Base-by-base conservation (phyloP, 2,113 vertebrate genomes). In the Suricata suricatta region DNA sequence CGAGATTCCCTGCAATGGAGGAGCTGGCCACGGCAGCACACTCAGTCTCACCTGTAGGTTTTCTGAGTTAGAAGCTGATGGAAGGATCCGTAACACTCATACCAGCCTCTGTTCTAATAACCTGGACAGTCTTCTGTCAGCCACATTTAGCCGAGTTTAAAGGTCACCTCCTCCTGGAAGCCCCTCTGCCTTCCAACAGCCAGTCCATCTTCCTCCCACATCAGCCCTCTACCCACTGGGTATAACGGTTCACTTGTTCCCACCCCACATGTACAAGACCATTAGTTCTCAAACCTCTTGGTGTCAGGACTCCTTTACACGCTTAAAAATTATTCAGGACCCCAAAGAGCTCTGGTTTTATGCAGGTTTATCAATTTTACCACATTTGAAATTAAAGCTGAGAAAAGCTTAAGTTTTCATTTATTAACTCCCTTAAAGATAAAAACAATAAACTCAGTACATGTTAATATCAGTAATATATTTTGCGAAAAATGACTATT, bases 401-500 rank as follows among this genome's bases (percentile, higher is more conserved):
- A 93, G 54, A 88, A 33, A 47, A 19, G 2, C 23, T 27, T 14
- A 52, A 77, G 54, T 87, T 66, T 16, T 29, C 38, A 41, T 50
- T 76, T 91, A 81, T 64, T 68, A 35, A 38, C 76, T 80, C 85
- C 57, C 33, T 76, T 84, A 54, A 72, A 72, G 63, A 84, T 81
- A 57, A 93, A 95, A 96, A 85, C 60, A 77, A 93, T 54, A 68
- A 52, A 80, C 38, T 57, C 71, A 38, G 52, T 50, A 76, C n/a
- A 44, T 71, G 27, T 47, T 91, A 94, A 64, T 64, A 33, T 27
- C 81, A 86, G 72, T n/a, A 38, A 81, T 35, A 27, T 2, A 83
- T n/a, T 95, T 87, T 87, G 81, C 63, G 23, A 80, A 85, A 85
- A 76, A 72, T 31, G 82, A 82, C 38, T 80, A 50, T 93, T 92